Percentiles rank a stretch among this genome's conserved stretches.
These are phyloP conservation scores for Girardia tigrina DNA, from an alignment of 2,888 invertebrate genomes.

Conservation along the genomic window DNA sequence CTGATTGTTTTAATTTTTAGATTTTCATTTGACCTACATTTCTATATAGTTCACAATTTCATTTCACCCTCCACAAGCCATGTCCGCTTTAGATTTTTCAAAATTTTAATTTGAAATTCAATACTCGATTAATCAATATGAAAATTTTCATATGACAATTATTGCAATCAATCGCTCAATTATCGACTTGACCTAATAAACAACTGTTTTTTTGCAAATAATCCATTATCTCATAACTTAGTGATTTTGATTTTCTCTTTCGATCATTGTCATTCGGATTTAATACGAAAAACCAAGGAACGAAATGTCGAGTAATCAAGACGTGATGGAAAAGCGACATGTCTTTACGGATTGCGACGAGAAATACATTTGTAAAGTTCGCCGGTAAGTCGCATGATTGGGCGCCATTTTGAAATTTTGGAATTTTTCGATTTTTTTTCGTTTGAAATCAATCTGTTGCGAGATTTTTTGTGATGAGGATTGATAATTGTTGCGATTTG, in stretches of 20 bases:
- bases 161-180: background rate
- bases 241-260: background rate
- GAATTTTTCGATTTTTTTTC: background rate
- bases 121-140: no score
- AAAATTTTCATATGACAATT: background rate
- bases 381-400: constrained; percentile 19
- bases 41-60: background rate
- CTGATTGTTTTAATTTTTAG: background rate
- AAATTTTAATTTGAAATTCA: no score
- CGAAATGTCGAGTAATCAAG: constrained; percentile 30
- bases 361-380: background rate
- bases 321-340: constrained; percentile 28
- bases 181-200: background rate
- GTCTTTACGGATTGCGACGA: constrained; percentile 24
- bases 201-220: constrained; percentile 19
- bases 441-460: background rate
- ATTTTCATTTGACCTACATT: background rate
- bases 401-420: constrained; percentile 6
- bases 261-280: constrained; percentile 14
- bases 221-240: constrained; percentile 12
- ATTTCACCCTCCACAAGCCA: background rate
- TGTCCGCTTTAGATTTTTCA: no score
- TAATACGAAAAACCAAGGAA: background rate
- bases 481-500: background rate
- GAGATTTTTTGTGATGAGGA: background rate